Evolutionary conservation across 2,888 invertebrate species (phyloP).

Genomic region (Drosophila robusta): DNA sequence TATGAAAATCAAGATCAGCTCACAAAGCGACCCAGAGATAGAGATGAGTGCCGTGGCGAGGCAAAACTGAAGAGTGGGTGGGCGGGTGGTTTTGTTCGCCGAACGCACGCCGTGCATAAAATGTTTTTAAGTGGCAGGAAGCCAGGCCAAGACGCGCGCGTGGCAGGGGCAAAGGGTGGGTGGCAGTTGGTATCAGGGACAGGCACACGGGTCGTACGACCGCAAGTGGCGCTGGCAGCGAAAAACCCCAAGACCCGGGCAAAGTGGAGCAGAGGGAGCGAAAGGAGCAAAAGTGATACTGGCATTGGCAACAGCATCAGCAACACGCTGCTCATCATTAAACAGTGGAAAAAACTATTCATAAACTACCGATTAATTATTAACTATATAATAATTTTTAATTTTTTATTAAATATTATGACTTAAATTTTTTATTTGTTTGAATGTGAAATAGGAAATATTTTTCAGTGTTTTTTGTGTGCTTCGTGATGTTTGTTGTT

Average conservation of each 20-base stretch:
- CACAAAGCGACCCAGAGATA: slow-evolving; percentile 18
- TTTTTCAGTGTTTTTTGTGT: too few species aligned
- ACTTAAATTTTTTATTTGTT: too few species aligned
- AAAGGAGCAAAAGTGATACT: slow-evolving; percentile 12
- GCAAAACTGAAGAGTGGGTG: neutral
- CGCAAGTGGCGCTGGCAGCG: slow-evolving; percentile 21
- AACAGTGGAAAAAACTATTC: neutral
- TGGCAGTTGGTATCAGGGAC: neutral
- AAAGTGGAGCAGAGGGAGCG: slow-evolving; percentile 2
- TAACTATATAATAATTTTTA: too few species aligned
- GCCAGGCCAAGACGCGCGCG: slow-evolving; percentile 10
- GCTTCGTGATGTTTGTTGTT: too few species aligned
- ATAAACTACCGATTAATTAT: neutral
- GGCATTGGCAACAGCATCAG: slow-evolving; percentile 22
- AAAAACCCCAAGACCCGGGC: slow-evolving; percentile 1
- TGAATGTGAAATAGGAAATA: too few species aligned
- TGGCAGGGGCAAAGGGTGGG: too few species aligned
- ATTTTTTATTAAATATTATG: too few species aligned
- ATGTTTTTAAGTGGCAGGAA: slow-evolving; percentile 59
- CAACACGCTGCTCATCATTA: neutral
- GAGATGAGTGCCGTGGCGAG: neutral
- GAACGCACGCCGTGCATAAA: slow-evolving; percentile 53
- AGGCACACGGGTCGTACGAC: slow-evolving; percentile 15
- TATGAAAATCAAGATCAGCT: slow-evolving; percentile 65
- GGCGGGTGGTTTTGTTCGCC: neutral